Conservation (phyloP, 2,888 invertebrate genomes). For the Lycophotia porphyrea region DNA sequence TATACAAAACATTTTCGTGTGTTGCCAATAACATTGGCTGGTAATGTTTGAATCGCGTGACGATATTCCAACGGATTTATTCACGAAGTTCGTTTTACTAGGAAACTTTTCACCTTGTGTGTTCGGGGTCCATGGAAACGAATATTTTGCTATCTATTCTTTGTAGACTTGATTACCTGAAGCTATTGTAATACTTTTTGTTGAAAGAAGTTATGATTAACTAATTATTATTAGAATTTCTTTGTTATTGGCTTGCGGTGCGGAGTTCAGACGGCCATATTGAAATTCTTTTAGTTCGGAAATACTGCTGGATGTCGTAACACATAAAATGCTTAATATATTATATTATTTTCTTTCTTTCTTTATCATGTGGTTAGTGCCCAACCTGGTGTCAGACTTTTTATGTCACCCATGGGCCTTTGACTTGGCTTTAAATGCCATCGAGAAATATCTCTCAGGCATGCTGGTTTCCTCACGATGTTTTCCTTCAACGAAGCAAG, state of each 20-base stretch:
- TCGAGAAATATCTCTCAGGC: too few species aligned
- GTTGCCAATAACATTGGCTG: conserved; percentile 51
- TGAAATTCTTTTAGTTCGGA: background rate
- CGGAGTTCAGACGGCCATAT: background rate
- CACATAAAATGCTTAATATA: background rate
- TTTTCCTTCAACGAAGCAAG: too few species aligned
- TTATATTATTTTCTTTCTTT: too few species aligned
- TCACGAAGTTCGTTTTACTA: conserved; percentile 49
- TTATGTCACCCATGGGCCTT: too few species aligned
- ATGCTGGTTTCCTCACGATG: too few species aligned
- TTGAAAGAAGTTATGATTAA: conserved; percentile 5
- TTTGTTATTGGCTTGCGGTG: background rate
- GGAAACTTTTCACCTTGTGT: conserved; percentile 61
- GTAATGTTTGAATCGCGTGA: conserved; percentile 67
- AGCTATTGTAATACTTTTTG: conserved; percentile 26
- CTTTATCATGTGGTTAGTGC: too few species aligned
- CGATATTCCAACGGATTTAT: conserved; percentile 43
- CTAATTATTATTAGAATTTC: conserved; percentile 19
- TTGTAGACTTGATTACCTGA: conserved; percentile 32
- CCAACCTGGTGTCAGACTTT: too few species aligned
- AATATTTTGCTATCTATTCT: conserved; percentile 51
- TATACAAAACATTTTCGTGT: conserved; percentile 55
- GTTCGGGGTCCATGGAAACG: conserved; percentile 27
- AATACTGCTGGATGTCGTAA: background rate
- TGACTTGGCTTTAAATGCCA: too few species aligned